Conservation (phyloP, 2,888 invertebrate genomes). For the Pemphredon lugubris region DNA sequence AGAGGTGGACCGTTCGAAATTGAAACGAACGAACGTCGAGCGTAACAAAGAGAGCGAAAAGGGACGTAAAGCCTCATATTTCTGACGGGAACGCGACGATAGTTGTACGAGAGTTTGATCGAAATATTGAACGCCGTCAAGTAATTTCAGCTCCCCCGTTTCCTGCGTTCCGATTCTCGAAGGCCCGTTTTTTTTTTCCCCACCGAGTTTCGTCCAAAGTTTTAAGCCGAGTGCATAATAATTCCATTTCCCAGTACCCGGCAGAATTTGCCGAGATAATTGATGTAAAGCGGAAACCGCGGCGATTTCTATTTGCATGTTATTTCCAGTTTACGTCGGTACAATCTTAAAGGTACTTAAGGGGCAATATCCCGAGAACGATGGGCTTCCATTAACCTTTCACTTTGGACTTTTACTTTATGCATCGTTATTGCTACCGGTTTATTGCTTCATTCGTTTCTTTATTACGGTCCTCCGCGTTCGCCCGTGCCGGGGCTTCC, state of each 20-base stretch:
- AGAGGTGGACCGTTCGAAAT: too few relatives aligned
- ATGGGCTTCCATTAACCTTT: conserved; percentile 42
- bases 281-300: conserved; percentile 4
- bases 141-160: too few relatives aligned
- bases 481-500: neutral
- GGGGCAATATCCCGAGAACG: conserved; percentile 23
- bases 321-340: conserved; percentile 9
- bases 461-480: conserved; percentile 21
- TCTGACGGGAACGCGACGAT: too few relatives aligned
- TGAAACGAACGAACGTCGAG: too few relatives aligned
- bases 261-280: conserved; percentile 15
- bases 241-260: conserved; percentile 10
- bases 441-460: conserved; percentile 47
- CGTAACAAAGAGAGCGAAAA: too few relatives aligned
- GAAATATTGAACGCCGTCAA: too few relatives aligned
- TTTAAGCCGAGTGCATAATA: conserved; percentile 17
- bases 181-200: too few relatives aligned
- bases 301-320: conserved; percentile 32
- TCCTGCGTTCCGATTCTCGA: conserved; percentile 4
- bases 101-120: too few relatives aligned
- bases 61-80: too few relatives aligned
- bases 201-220: neutral
- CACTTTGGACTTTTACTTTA: conserved; percentile 15
- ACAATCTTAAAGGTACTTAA: conserved; percentile 20
- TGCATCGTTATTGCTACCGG: conserved; percentile 26